phyloP scores from a whole-genome alignment of 2,113 vertebrate species.

The Jaculus jaculus region DNA sequence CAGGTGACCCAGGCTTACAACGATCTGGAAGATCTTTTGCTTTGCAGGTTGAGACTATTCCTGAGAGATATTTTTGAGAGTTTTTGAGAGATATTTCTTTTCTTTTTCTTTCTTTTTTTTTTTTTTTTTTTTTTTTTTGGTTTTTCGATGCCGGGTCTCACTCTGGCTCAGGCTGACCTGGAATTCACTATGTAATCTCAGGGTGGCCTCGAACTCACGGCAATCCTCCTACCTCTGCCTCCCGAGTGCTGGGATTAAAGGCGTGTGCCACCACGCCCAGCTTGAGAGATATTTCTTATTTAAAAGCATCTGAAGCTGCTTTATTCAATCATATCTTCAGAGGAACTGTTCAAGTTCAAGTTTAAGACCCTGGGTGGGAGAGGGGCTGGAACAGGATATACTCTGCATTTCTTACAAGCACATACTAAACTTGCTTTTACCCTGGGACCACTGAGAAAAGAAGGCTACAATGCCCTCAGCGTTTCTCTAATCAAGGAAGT shows the following conservation, averaged over 20 bases:
- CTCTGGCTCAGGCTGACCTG: too few species aligned
- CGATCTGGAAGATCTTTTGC: not conserved
- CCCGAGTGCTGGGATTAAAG: too few species aligned
- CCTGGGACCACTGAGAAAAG: not conserved
- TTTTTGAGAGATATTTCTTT: slow-evolving; percentile 12
- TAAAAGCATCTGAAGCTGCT: not conserved
- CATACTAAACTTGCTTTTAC: not conserved
- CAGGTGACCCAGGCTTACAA: not conserved
- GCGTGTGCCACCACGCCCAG: too few species aligned
- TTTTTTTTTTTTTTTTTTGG: too few species aligned
- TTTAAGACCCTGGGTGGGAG: not conserved
- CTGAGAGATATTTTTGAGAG: not conserved
- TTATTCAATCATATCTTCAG: slow-evolving; percentile 30
- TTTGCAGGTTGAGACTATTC: not conserved
- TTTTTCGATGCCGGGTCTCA: too few species aligned
- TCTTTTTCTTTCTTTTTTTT: too few species aligned
- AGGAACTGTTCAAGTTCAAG: not conserved
- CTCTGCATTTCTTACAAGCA: not conserved
- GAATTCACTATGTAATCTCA: too few species aligned
- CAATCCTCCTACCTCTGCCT: too few species aligned
- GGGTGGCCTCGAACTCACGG: too few species aligned
- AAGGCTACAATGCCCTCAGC: not conserved
- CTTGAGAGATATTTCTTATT: slow-evolving; percentile 17
- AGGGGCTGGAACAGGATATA: not conserved
- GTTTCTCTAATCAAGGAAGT: slow-evolving; percentile 36